A percentile compares a stretch with the other conserved stretches of the same genome.
Conservation (phyloP, 1,140 invertebrate genomes). For the Aphis gossypii region DNA sequence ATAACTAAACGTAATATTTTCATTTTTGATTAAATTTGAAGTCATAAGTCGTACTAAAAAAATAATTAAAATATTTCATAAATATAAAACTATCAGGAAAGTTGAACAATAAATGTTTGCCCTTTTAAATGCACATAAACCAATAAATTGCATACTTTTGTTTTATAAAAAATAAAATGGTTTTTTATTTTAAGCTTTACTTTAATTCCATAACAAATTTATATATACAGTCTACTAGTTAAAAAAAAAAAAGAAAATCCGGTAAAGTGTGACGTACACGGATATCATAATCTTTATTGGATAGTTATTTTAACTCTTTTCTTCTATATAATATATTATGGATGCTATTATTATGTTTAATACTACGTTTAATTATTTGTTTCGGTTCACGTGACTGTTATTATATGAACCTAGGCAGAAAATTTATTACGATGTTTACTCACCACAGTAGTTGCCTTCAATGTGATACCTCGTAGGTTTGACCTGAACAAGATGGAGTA, state of each 20-base stretch:
- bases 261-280: neutral
- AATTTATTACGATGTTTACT: neutral
- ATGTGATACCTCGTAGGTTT: neutral
- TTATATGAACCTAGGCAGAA: neutral
- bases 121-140: neutral
- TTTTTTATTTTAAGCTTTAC: neutral
- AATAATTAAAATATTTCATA: neutral
- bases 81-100: neutral
- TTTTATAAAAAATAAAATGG: neutral
- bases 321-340: neutral
- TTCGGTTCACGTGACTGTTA: neutral
- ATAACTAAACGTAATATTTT: no score
- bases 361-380: neutral
- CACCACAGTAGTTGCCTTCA: conserved; percentile 46
- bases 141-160: neutral
- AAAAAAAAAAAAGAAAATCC: neutral
- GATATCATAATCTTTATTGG: neutral
- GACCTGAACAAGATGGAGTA: neutral
- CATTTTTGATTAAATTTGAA: no score
- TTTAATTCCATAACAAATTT: no score
- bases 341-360: neutral
- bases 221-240: neutral
- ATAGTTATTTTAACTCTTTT: neutral
- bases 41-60: no score
- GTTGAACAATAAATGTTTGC: neutral